Evolutionary conservation across 2,888 invertebrate species (phyloP).

Genomic region (Perizoma flavofasciatum): DNA sequence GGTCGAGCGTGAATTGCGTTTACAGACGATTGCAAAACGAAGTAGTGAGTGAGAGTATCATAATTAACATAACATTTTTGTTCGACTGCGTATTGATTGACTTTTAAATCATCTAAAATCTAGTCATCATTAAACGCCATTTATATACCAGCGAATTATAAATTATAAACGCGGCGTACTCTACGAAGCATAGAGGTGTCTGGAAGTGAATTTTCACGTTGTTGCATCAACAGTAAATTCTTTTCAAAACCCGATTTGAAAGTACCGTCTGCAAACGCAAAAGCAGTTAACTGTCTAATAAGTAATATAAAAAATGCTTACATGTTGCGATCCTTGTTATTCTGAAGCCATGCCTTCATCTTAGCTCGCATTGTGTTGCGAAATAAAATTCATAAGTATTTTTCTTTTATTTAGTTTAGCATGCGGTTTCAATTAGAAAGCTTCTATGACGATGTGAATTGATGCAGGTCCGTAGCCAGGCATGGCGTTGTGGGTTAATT

Average conservation of each 20-base stretch:
- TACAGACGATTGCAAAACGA: conserved; percentile 30
- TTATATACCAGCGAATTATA: background rate
- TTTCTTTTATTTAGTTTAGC: conserved; percentile 44
- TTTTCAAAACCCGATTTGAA: background rate
- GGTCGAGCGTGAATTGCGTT: conserved; percentile 30
- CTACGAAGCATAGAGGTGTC: conserved; percentile 7
- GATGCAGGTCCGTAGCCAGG: background rate
- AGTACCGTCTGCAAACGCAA: conserved; percentile 45
- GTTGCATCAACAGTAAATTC: no score
- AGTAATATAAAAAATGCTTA: conserved; percentile 61
- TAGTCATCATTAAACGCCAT: no score
- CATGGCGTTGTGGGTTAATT: background rate
- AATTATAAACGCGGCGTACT: background rate
- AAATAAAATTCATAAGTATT: conserved; percentile 38
- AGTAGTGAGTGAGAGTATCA: background rate
- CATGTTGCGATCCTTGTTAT: conserved; percentile 71
- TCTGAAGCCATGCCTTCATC: conserved; percentile 79
- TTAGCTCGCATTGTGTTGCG: conserved; percentile 48
- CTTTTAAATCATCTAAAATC: no score
- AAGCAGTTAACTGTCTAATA: conserved; percentile 42
- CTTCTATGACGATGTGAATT: conserved; percentile 15
- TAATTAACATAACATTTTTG: no score
- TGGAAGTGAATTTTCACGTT: background rate
- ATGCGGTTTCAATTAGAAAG: conserved; percentile 59
- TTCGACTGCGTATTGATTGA: no score